Evolutionary conservation across 2,113 vertebrate species (phyloP), one percentile per base, ranked within the genome.

Genomic region (Python bivittatus): DNA sequence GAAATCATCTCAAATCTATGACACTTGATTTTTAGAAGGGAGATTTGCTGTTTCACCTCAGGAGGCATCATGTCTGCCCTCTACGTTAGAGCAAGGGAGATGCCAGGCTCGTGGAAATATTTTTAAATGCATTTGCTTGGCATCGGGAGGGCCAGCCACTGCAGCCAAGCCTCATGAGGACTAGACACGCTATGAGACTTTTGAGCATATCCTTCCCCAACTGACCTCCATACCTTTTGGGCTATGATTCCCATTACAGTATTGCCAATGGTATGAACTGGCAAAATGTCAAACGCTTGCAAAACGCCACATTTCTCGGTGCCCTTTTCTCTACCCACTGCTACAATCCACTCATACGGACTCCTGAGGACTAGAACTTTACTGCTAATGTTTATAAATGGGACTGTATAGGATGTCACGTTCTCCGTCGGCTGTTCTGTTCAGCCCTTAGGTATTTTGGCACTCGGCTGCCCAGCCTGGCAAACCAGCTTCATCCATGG

Each of bases 361-460:
- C 52, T 11, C 68, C 2, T n/a, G 79, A 84, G 90, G 54, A 48
- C 79, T 84, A 84, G 90, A 44, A 44, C 17, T 29, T 58, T 84
- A 3, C 68, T 38, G 25, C 12, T 42, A n/a, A 52, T 52, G 23
- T 88, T 61, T 25, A 6, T 5, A 48, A n/a, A 83, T 8, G 25
- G n/a, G 38, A 6, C 1, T 1, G 1, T 23, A n/a, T n/a, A 1
- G 17, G 25, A 4, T 29, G 52, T 17, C 53, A 8, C 7, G 20
- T 42, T 17, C 23, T 27, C 64, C 5, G 3, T 12, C 7, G 25
- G 42, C 12, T 44, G 17, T 91, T 91, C 58, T 86, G 90, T 95
- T 85, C 88, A 9, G 42, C 56, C 89, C 86, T 93, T 94, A 94
- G 57, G 68, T 93, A 85, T 90, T 94, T 94, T 53, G 88, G 72